Evolutionary conservation across 2,797 vertebrate genomes (phyloP), one percentile per base, ranked within the genome.

Genomic region (Aphelocoma californica): DNA sequence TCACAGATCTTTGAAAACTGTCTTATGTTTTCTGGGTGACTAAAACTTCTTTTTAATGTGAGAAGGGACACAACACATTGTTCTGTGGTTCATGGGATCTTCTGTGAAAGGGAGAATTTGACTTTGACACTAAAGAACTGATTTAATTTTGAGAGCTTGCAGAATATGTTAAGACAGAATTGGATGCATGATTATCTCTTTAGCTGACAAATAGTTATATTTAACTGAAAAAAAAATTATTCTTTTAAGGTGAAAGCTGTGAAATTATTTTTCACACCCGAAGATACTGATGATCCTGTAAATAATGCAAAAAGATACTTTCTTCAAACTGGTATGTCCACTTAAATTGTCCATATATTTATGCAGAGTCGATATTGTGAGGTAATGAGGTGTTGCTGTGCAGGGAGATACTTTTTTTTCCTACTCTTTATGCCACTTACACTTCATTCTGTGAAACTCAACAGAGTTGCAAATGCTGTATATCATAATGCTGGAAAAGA

Each of bases 241-340:
- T 66, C 60, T 90, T 91, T 92, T 50, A 96, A 99, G 99, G 98
- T 98, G 73, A 97, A 97, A 67, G 98, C 99, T 64, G 97, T 99
- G 86, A 98, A 97, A 87, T 98, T 99, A 94, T 99, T 99, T 97
- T 98, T 99, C 95, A 99, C 98, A 16, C 97, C 98, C 18, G 99
- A 98, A 95, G 98, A 99, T 74, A 93, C 96, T 6, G 98, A 98
- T 61, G 99, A 99, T 90, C 98, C 98, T 95, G 98, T 98, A 67
- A 99, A 98, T 88, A 98, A 97, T 5, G 99, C 99, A 3, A 99
- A 99, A 97, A 98, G 97, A 94, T 98, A 99, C 97, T 99, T 99
- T 97, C 97, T 98, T 94, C 98, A 98, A 93, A 99, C 99, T 50
- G 98, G 99, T 99, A 96, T 92, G 97, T 95, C 44, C 45, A 36